Evolutionary conservation across 2,113 vertebrate species (phyloP).

Genomic region (Odocoileus hemionus): DNA sequence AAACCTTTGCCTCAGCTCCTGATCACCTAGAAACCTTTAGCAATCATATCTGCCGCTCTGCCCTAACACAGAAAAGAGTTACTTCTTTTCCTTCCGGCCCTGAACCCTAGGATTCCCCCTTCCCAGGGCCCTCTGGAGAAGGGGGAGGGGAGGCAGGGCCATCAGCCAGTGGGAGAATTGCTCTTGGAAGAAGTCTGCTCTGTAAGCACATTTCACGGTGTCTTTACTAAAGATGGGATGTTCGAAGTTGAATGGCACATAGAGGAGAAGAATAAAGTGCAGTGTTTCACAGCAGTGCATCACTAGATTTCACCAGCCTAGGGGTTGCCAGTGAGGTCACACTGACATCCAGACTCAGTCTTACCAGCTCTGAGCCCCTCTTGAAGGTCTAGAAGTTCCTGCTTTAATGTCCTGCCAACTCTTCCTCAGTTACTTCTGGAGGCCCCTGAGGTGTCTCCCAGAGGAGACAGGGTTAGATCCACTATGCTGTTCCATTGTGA

Average conservation of each 20-base stretch:
- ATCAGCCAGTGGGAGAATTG: neutral
- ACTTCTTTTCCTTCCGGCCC: neutral
- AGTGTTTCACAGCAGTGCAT: neutral
- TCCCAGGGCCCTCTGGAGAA: neutral
- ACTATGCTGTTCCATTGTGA: neutral
- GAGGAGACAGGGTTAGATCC: neutral
- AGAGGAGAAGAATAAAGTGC: neutral
- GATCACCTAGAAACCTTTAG: neutral
- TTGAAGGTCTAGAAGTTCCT: neutral
- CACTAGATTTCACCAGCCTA: neutral
- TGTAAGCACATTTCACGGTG: neutral
- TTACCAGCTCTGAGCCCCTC: neutral
- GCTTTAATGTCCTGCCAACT: rapidly evolving
- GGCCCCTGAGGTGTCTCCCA: too few relatives aligned
- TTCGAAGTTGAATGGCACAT: neutral
- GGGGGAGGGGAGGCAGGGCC: neutral
- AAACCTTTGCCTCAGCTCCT: neutral
- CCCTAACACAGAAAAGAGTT: neutral
- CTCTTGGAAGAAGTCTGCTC: neutral
- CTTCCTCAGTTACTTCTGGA: neutral
- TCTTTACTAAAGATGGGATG: neutral
- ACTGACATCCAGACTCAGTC: neutral
- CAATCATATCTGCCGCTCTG: neutral
- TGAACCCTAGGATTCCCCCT: neutral
- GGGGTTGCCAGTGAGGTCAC: too few relatives aligned